Percentiles rank a stretch among this genome's conserved stretches.
Conservation (phyloP, 2,113 vertebrate species). For the Stomatorhinus ivindoensis region DNA sequence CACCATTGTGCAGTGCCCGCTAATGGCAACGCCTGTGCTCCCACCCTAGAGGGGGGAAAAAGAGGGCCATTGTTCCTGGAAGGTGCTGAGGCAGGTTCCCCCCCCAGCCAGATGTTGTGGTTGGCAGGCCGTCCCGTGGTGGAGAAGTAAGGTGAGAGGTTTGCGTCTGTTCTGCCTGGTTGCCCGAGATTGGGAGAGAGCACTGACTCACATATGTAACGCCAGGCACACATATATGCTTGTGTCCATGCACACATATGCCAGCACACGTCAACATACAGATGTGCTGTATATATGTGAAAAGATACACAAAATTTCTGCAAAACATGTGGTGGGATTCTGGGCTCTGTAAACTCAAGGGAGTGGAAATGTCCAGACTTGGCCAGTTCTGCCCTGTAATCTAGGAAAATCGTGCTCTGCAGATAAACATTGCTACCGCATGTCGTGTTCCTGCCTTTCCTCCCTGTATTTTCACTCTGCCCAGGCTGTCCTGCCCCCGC, state of each 20-base stretch:
- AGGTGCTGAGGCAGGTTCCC: constrained; percentile 37
- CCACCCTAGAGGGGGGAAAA: constrained; percentile 19
- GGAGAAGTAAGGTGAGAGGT: constrained; percentile 34
- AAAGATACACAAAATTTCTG: neutral
- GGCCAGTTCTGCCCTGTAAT: neutral
- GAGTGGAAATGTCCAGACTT: neutral
- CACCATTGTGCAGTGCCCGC: neutral
- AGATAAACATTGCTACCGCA: neutral
- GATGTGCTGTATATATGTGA: neutral
- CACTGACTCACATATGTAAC: neutral
- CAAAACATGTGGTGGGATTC: neutral
- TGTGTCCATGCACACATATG: neutral
- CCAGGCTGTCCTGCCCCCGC: neutral
- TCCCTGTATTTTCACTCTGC: neutral
- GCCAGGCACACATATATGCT: constrained; percentile 20
- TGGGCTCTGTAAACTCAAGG: neutral
- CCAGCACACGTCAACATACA: neutral
- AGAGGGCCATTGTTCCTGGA: constrained; percentile 43
- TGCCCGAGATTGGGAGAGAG: neutral
- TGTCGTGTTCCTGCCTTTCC: neutral
- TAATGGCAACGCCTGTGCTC: neutral
- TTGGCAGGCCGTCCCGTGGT: constrained; percentile 32
- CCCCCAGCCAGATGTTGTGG: constrained; percentile 41
- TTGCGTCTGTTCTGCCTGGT: constrained; percentile 8
- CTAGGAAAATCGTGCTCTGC: neutral